These are phyloP conservation scores for Limnephilus auricula DNA, from an alignment of 2,888 invertebrate species.

Conservation along the genomic window DNA sequence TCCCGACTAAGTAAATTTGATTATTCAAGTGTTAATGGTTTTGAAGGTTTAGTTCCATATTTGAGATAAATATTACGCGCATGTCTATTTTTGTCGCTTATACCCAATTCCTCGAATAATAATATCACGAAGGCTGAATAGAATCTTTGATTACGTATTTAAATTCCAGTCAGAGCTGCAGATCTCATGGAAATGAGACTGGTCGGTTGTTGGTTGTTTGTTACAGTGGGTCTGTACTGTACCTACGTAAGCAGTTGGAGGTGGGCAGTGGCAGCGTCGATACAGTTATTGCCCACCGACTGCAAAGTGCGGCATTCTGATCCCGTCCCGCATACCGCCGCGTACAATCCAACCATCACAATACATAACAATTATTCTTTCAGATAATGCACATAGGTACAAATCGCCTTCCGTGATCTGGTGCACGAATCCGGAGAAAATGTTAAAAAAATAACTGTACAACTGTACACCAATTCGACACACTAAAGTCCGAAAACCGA, in stretches of 20 bases:
- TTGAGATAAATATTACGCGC: not conserved
- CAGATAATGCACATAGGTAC: not conserved
- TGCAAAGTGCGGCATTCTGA: not conserved
- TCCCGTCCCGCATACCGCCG: conserved; percentile 26
- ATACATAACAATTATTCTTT: not conserved
- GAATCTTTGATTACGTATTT: not conserved
- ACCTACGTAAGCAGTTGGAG: not conserved
- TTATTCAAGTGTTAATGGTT: not conserved
- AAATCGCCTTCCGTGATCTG: not conserved
- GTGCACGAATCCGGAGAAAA: not conserved
- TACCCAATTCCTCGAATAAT: not conserved
- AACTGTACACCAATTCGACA: not conserved
- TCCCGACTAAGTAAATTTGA: not conserved
- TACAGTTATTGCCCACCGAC: conserved; percentile 19
- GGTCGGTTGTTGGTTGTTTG: not conserved
- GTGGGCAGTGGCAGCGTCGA: conserved; percentile 21
- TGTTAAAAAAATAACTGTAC: not conserved
- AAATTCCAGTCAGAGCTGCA: conserved; percentile 3
- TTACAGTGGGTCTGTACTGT: too few species aligned
- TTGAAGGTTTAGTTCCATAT: not conserved
- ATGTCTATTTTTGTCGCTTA: not conserved
- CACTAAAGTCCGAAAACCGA: not conserved
- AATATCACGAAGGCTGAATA: not conserved
- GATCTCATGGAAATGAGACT: not conserved
- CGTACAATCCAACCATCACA: not conserved